Evolutionary conservation across 2,797 vertebrate species (phyloP), one percentile per base, ranked within the genome.

Genomic region (Rhinogobio ventralis): DNA sequence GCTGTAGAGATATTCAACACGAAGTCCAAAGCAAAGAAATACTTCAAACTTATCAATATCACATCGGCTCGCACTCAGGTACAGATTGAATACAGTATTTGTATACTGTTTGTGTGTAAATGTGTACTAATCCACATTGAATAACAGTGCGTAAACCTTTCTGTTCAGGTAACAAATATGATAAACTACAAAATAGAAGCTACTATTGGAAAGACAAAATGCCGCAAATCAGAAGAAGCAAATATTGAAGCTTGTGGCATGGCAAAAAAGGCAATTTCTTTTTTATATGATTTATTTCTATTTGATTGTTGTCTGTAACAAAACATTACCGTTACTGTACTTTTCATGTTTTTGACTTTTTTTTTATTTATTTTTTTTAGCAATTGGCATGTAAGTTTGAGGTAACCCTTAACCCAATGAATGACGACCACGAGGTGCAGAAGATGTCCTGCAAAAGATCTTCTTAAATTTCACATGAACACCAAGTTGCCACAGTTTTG

Each of bases 381-480:
- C 79, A 82, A 1, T 23, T 94, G 75, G 83, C 60, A 1, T 96
- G 95, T 66, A 28, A 23, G 11, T 94, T 94, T 76, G 39, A 60
- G 0, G 90, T 95, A 79, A 6, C 68, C 7, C 84, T 87, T 11
- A 8, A 94, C 85, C 89, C 64, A 19, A 77, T 23, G 45, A 87
- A 82, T 30, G 25, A 87, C n/a, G 77, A 85, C 64, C 83, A 91
- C 14, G 8, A 79, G 13, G n/a, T 92, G 83, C 5, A 81, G 13
- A 5, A 0, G 0, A 14, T 55, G 0, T 85, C 51, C 20, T 96
- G 94, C 90, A 86, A 3, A 6, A 94, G 85, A 87, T 60, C 33
- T 28, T 30, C 46, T 14, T 74, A 17, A 64, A 53, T 45, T 67
- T 30, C 28, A 45, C 10, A 0, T 0, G 33, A 13, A 82, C 42